Percentiles rank a stretch among this genome's conserved stretches.
Evolutionary conservation across 2,888 invertebrate species (phyloP).

Genomic region (Oasisia sp.): DNA sequence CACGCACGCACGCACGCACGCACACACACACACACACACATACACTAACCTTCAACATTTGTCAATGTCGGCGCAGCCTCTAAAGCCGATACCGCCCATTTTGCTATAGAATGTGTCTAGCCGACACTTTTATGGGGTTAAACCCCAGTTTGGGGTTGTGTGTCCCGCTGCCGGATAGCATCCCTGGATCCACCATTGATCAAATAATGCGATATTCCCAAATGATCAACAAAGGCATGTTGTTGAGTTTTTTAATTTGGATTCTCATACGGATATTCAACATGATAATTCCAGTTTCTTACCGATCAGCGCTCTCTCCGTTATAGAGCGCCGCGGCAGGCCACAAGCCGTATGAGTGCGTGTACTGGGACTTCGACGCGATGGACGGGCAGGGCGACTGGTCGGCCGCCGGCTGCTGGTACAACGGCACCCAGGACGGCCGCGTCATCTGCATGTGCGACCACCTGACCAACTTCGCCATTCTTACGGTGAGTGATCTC

Average conservation of each 20-base stretch:
- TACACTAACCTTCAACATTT: no score
- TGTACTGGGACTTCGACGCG: slow-evolving; percentile 50
- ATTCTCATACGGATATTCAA: neutral
- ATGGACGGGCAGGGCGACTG: slow-evolving; percentile 51
- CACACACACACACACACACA: no score
- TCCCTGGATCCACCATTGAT: neutral
- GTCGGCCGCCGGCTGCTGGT: slow-evolving; percentile 50
- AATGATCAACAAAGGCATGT: neutral
- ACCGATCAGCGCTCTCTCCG: neutral
- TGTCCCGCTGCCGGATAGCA: no score
- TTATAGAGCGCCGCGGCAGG: neutral
- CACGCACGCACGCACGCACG: no score
- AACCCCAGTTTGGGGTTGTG: no score
- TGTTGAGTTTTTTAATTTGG: neutral
- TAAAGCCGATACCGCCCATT: no score
- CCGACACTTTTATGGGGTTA: no score
- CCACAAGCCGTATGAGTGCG: slow-evolving; percentile 27
- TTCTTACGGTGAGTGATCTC: slow-evolving; percentile 35
- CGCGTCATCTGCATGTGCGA: slow-evolving; percentile 54
- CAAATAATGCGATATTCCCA: neutral
- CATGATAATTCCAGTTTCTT: neutral
- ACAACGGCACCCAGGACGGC: slow-evolving; percentile 39
- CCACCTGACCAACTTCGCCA: slow-evolving; percentile 61
- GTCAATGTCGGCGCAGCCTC: no score
- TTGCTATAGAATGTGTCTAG: no score